phyloP scores from a whole-genome alignment of 2,888 invertebrate genomes.

The Osmoderma eremita region DNA sequence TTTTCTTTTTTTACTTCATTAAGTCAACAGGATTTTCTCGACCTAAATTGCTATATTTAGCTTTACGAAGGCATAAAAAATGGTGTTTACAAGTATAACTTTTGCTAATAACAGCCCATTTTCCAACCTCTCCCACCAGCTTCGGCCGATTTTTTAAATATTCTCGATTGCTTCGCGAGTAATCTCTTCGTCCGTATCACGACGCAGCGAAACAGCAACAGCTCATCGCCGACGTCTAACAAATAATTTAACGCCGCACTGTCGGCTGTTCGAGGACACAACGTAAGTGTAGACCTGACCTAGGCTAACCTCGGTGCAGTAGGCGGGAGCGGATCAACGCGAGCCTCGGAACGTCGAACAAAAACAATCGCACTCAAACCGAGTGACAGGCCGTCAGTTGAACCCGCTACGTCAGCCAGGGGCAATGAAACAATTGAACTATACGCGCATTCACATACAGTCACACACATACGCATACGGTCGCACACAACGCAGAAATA shows the following conservation, averaged over 20 bases:
- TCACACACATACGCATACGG: conserved; percentile 2
- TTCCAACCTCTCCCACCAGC: conserved; percentile 42
- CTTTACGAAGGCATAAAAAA: conserved; percentile 4
- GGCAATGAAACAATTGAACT: conserved; percentile 55
- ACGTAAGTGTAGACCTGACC: conserved; percentile 54
- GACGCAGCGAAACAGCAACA: conserved; percentile 10
- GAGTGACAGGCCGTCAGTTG: conserved; percentile 54
- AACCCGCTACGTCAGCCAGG: conserved; percentile 50
- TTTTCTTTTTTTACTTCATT: no score
- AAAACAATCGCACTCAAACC: conserved; percentile 53
- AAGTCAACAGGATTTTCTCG: neutral
- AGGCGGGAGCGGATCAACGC: conserved; percentile 52
- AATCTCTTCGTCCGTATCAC: conserved; percentile 32
- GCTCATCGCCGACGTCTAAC: conserved; percentile 39
- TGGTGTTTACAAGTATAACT: conserved; percentile 9
- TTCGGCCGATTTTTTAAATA: conserved; percentile 27
- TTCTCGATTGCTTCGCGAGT: conserved; percentile 24
- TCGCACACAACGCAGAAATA: conserved; percentile 16
- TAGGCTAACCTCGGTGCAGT: conserved; percentile 43
- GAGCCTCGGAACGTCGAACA: conserved; percentile 50
- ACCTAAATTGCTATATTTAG: conserved; percentile 15
- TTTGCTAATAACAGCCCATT: conserved; percentile 41
- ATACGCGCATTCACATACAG: conserved; percentile 44
- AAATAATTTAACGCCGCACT: conserved; percentile 53
- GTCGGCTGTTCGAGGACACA: conserved; percentile 48